Evolutionary conservation across 2,888 invertebrate species (phyloP), one percentile per base, ranked within the genome.

Genomic region (Orchesellides sinensis): DNA sequence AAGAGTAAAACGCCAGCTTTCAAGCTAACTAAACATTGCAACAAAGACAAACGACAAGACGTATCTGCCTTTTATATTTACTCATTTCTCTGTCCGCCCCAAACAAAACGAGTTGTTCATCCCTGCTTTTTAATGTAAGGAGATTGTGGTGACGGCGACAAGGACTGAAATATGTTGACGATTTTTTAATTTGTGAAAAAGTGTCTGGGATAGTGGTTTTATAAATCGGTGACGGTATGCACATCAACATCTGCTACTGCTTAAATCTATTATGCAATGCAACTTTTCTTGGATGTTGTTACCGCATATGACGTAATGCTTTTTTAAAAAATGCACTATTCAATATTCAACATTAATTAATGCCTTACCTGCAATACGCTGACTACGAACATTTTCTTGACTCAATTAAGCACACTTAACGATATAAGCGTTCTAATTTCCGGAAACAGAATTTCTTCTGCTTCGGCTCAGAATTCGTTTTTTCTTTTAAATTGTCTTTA

Each of bases 301-400:
- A n/a, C n/a, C n/a, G n/a, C n/a, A n/a, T n/a, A n/a, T n/a, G n/a
- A n/a, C n/a, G n/a, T n/a, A n/a, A n/a, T n/a, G n/a, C n/a, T n/a
- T n/a, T n/a, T n/a, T n/a, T n/a, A n/a, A n/a, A n/a, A n/a, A n/a
- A n/a, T n/a, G n/a, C n/a, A n/a, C n/a, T n/a, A n/a, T n/a, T n/a
- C n/a, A n/a, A n/a, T n/a, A n/a, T n/a, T n/a, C n/a, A n/a, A n/a
- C n/a, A n/a, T n/a, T n/a, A n/a, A 52, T 32, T 52, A 17, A 52
- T 54, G 40, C 49, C 77, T 83, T 83, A 83, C 83, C 83, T 83
- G 83, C 65, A 83, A 66, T 25, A 83, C 83, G 65, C 78, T 79
- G 52, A 83, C 83, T 52, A 83, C 83, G 25, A 79, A 83, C 83
- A 83, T 83, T 83, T 73, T 83, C n/a, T 74, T 45, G 63, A 65